Percentiles rank a stretch among this genome's conserved stretches.
Evolutionary conservation across 1,140 invertebrate genomes (phyloP).

Genomic region (Diorhabda carinulata): DNA sequence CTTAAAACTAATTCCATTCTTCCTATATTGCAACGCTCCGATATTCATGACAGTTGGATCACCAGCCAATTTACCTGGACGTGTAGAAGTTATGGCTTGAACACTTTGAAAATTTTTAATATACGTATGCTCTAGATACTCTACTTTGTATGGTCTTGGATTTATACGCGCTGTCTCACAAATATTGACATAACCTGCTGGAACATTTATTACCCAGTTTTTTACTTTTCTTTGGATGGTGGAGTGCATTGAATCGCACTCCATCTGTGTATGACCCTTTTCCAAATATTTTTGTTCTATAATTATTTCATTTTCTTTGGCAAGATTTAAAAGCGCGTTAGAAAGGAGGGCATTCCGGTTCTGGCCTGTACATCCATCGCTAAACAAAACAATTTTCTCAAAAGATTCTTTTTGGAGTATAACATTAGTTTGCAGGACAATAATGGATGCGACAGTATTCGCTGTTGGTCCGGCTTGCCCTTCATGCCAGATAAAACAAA

Average conservation of each 20-base stretch:
- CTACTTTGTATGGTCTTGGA: constrained; percentile 23
- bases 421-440: too few relatives aligned
- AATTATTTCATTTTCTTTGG: constrained; percentile 18
- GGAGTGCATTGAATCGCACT: constrained; percentile 40
- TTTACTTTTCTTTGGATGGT: constrained; percentile 35
- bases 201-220: constrained; percentile 30
- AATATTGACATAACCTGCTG: constrained; percentile 30
- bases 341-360: constrained; percentile 25
- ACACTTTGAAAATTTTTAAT: constrained; percentile 14
- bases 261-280: constrained; percentile 45
- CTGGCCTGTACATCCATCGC: constrained; percentile 22
- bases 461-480: too few relatives aligned
- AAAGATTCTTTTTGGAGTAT: too few relatives aligned
- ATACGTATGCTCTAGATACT: constrained; percentile 20
- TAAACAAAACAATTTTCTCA: too few relatives aligned
- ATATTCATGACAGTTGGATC: constrained; percentile 1
- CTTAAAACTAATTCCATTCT: too few relatives aligned
- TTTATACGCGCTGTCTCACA: constrained; percentile 33
- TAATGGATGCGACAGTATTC: too few relatives aligned
- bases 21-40: too few relatives aligned
- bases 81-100: neutral
- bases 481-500: too few relatives aligned
- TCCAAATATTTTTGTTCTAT: constrained; percentile 32
- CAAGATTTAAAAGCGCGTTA: constrained; percentile 21
- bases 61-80: constrained; percentile 3